These are phyloP conservation scores for Wiebesia pumilae DNA, from an alignment of 1,140 invertebrate genomes.

Conservation along the genomic window DNA sequence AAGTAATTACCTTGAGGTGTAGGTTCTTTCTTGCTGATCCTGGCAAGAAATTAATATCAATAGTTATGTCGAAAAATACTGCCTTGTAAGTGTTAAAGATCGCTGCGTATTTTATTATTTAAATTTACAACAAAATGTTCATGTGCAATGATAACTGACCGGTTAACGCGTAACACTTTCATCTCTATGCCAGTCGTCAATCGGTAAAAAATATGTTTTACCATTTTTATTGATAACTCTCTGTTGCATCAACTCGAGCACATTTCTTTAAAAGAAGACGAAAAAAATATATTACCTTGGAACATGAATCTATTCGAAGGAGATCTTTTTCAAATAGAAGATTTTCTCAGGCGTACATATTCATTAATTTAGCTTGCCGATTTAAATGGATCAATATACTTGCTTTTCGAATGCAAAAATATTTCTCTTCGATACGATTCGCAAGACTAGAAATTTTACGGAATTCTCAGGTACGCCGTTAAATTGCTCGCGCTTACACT, in stretches of 20 bases:
- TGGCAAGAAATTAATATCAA: not conserved
- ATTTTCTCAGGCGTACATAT: not conserved
- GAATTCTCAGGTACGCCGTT: not conserved
- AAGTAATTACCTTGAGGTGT: conserved; percentile 15
- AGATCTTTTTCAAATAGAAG: not conserved
- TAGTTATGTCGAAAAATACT: not conserved
- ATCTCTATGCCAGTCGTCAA: not conserved
- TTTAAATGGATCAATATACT: not conserved
- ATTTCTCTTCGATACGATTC: not conserved
- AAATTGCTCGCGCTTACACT: not conserved
- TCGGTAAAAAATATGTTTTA: not conserved
- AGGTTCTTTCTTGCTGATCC: not conserved
- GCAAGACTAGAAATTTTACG: not conserved
- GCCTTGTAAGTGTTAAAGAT: not conserved
- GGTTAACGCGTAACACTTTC: not conserved
- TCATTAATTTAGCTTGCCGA: not conserved
- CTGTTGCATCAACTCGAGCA: not conserved
- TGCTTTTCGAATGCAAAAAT: not conserved
- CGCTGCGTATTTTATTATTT: not conserved
- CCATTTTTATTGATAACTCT: not conserved
- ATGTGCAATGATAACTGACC: not conserved
- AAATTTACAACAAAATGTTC: not conserved
- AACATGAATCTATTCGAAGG: not conserved
- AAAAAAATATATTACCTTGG: not conserved
- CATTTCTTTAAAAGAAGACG: not conserved